phyloP scores from a whole-genome alignment of 2,113 vertebrate species.

The Lophotis ruficrista region DNA sequence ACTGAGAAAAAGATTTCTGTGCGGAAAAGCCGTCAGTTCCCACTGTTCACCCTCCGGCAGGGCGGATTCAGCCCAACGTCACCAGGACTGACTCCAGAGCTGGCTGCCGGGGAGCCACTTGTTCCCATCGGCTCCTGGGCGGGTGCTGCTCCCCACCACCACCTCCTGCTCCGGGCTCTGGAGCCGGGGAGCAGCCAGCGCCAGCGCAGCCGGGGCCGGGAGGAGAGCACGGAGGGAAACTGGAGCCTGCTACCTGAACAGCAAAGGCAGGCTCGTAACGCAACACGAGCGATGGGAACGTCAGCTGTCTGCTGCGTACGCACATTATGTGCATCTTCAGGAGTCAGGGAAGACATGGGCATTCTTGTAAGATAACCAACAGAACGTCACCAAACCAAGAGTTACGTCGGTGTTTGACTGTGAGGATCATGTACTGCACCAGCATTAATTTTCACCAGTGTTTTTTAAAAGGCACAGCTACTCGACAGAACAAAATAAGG shows the following conservation, averaged over 20 bases:
- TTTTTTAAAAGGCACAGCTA: neutral
- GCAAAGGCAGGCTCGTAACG: fast-evolving
- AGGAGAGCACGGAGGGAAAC: neutral
- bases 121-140: neutral
- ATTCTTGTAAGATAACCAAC: neutral
- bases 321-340: neutral
- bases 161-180: neutral
- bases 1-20: neutral
- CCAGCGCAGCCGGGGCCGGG: fast-evolving
- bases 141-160: neutral
- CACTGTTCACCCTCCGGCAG: neutral
- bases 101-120: neutral
- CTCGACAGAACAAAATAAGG: fast-evolving
- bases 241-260: neutral
- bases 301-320: neutral
- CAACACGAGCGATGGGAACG: fast-evolving
- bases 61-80: fast-evolving
- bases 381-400: neutral
- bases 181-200: neutral
- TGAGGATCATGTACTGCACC: neutral
- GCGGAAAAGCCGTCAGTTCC: neutral
- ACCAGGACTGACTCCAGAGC: neutral
- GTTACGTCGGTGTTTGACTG: neutral
- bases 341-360: neutral
- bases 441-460: neutral